Base-by-base conservation (phyloP, 2,797 vertebrate genomes). In the Darevskia nairensis region DNA sequence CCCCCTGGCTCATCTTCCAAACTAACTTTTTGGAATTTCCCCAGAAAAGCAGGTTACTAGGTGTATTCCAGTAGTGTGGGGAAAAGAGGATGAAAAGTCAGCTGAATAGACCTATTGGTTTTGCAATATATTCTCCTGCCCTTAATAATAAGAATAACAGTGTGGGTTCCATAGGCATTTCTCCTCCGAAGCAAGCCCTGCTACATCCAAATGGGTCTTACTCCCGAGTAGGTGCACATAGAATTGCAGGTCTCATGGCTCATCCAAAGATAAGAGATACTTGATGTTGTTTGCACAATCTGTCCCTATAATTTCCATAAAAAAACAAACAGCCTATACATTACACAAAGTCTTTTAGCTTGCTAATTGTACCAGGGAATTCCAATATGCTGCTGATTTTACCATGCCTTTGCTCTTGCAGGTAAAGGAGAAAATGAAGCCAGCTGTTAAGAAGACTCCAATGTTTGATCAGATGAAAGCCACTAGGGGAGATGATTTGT, bases 321-420 rank as follows among this genome's bases (percentile, higher is more conserved):
- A 29, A 29, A 32, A 6, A 35, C 0, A 87, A 29, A 78, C 7
- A 44, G 72, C 39, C 85, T 81, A 81, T 81, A 75, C 86, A 78
- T 61, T 86, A 84, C 89, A 88, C 82, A 78, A 90, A 78, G 59
- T 39, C 8, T n/a, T 15, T 10, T 81, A 10, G 41, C 81, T 80
- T 74, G 4, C 19, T 78, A 81, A 84, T 72, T 66, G n/a, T 39
- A 91, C 3, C 35, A 29, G 50, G 79, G 88, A 84, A 86, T 91
- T 87, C 86, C 90, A 86, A 89, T 83, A 55, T 32, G 4, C 35
- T 89, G 21, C 77, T n/a, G 84, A 15, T 85, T 55, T 7, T 46
- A 76, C 66, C 5, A 64, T 59, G 55, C 59, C 83, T 79, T 84
- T 35, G 11, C 68, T n/a, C 80, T 89, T 87, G 68, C 71, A 88